These are phyloP conservation scores for Hecatera dysodea DNA, from an alignment of 2,888 invertebrate genomes.

Conservation along the genomic window DNA sequence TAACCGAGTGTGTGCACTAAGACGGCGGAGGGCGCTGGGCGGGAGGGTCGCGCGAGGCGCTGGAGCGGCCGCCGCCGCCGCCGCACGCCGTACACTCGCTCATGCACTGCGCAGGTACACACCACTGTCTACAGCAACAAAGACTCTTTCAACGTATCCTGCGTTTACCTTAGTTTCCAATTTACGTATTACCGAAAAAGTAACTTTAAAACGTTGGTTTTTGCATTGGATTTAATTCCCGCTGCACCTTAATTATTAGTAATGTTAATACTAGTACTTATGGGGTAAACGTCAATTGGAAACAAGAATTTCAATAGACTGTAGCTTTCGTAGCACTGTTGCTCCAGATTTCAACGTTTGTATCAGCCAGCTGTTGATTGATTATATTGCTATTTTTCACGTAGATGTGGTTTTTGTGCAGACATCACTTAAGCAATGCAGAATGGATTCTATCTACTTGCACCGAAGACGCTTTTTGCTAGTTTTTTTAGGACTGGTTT, in stretches of 20 bases:
- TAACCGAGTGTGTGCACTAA: constrained; percentile 64
- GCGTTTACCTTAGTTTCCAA: constrained; percentile 19
- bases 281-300: constrained; percentile 24
- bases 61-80: constrained; percentile 94
- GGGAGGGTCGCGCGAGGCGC: constrained; percentile 88
- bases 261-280: not conserved
- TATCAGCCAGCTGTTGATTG: constrained; percentile 30
- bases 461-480: constrained; percentile 37
- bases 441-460: constrained; percentile 5
- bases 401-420: constrained; percentile 11
- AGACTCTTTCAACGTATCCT: not conserved
- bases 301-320: constrained; percentile 21
- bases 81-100: constrained; percentile 92
- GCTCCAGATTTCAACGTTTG: not conserved
- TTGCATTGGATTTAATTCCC: not conserved
- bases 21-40: constrained; percentile 86
- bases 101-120: constrained; percentile 95
- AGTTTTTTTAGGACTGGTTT: constrained; percentile 26
- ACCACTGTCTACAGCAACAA: constrained; percentile 26
- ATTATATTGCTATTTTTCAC: constrained; percentile 26
- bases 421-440: constrained; percentile 16
- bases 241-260: not conserved
- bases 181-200: constrained; percentile 15
- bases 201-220: too few relatives aligned
- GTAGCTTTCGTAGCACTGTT: constrained; percentile 29